Conservation (phyloP, 2,797 vertebrate genomes). For the Channallabes apus region DNA sequence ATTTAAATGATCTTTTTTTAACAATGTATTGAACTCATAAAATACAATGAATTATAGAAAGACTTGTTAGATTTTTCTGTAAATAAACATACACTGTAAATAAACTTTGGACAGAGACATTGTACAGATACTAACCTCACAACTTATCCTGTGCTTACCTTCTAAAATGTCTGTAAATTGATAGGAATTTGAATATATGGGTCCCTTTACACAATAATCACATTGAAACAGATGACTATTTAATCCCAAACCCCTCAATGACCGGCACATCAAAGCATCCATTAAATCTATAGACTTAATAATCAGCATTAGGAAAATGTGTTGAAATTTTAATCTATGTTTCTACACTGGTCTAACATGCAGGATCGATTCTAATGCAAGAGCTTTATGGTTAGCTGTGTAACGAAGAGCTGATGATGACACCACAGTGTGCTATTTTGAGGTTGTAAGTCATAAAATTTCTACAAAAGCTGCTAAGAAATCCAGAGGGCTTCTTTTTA, state of each 20-base stretch:
- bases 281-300: constrained; percentile 3
- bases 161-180: neutral
- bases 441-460: neutral
- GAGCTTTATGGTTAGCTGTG: neutral
- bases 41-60: neutral
- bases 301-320: neutral
- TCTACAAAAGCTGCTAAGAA: neutral
- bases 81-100: neutral
- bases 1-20: neutral
- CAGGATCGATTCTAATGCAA: neutral
- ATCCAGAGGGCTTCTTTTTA: neutral
- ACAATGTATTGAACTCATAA: too few relatives aligned
- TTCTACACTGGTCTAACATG: neutral
- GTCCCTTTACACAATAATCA: neutral
- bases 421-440: constrained; percentile 9
- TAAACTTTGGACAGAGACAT: neutral
- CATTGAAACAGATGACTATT: neutral
- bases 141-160: neutral
- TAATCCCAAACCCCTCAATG: neutral
- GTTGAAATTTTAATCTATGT: neutral
- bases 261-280: neutral
- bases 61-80: neutral
- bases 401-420: neutral
- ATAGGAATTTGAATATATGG: neutral
- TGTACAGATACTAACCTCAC: neutral